Conservation (phyloP, 2,888 invertebrate genomes). For the Elegia similella region DNA sequence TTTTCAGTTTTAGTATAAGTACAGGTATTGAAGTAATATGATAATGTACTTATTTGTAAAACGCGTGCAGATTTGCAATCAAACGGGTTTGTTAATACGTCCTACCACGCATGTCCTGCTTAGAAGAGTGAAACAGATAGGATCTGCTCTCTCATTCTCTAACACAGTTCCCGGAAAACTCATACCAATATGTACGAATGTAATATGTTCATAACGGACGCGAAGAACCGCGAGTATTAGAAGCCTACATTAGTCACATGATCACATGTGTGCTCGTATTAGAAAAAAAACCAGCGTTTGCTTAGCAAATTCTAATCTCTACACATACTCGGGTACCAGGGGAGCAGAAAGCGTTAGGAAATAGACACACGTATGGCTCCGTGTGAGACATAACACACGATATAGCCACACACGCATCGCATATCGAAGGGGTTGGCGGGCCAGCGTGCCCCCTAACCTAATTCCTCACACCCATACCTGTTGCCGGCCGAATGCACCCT, state of each 20-base stretch:
- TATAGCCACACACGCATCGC: constrained; percentile 70
- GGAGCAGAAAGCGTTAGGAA: constrained; percentile 58
- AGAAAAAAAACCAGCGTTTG: constrained; percentile 74
- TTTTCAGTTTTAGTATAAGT: no score
- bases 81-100: not conserved
- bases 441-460: constrained; percentile 56
- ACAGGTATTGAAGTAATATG: no score
- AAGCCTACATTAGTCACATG: constrained; percentile 50
- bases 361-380: constrained; percentile 62
- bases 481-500: constrained; percentile 42
- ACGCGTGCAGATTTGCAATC: not conserved
- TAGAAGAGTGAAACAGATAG: constrained; percentile 26
- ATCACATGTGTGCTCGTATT: constrained; percentile 47
- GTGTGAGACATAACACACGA: constrained; percentile 64
- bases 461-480: constrained; percentile 53
- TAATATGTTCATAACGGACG: constrained; percentile 29
- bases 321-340: constrained; percentile 79
- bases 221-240: constrained; percentile 38
- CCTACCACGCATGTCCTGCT: not conserved
- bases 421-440: constrained; percentile 67
- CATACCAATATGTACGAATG: constrained; percentile 28
- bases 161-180: constrained; percentile 40
- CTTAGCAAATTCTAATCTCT: constrained; percentile 81
- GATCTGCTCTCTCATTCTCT: constrained; percentile 35
- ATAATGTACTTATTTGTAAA: no score